phyloP scores from a whole-genome alignment of 2,113 vertebrate genomes.

The Cisticola juncidis region DNA sequence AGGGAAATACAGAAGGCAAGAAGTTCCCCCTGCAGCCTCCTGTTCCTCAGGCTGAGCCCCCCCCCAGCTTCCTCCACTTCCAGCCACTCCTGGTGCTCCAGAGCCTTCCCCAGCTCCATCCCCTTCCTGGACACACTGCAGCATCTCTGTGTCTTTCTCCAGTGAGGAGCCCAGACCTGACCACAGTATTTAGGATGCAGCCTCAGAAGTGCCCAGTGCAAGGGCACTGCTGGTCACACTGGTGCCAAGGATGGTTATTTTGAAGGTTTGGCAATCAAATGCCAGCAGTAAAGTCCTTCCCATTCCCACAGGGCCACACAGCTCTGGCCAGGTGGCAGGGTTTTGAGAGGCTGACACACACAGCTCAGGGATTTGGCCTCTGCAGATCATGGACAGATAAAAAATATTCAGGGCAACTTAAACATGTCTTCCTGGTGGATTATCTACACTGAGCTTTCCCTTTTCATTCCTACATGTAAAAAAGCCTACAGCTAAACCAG shows the following conservation, averaged over 20 bases:
- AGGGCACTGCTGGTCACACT: too few species aligned
- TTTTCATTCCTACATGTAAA: not conserved
- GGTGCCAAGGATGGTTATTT: accelerated
- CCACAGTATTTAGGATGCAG: too few species aligned
- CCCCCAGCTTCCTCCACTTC: not conserved
- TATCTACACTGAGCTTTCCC: not conserved
- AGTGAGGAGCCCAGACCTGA: not conserved
- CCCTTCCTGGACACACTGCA: not conserved
- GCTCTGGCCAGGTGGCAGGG: not conserved
- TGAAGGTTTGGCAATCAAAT: not conserved
- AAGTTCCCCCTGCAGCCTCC: not conserved
- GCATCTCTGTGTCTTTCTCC: not conserved
- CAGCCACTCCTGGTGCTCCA: not conserved
- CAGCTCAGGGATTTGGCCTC: not conserved
- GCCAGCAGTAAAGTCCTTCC: not conserved
- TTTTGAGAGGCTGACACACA: not conserved
- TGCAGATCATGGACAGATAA: not conserved
- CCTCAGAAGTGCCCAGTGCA: not conserved
- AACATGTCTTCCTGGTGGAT: not conserved
- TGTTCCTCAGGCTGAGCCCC: not conserved
- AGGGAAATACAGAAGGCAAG: not conserved
- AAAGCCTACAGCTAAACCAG: not conserved
- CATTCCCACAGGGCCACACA: not conserved
- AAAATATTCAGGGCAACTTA: not conserved
- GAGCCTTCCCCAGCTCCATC: not conserved